These are phyloP conservation scores for Sphaerophoria rueppellii DNA, from an alignment of 2,888 invertebrate species.

Conservation along the genomic window DNA sequence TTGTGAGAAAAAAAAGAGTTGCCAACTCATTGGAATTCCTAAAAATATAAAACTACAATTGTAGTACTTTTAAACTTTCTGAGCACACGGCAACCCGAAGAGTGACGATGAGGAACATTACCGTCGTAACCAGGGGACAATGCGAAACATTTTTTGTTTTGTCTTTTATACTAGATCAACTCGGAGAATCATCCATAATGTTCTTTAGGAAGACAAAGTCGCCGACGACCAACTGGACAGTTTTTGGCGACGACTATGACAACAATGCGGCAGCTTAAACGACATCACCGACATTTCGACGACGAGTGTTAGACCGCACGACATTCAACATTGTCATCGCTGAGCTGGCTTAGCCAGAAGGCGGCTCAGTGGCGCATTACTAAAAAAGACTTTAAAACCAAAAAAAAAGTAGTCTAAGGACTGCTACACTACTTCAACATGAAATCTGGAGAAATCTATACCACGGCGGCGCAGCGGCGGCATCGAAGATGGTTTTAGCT, in stretches of 20 bases:
- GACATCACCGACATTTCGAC: conserved; percentile 63
- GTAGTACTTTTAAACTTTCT: neutral
- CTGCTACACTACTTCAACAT: conserved; percentile 19
- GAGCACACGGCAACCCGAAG: neutral
- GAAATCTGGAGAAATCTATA: conserved; percentile 30
- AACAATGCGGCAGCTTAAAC: conserved; percentile 34
- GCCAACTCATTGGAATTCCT: neutral
- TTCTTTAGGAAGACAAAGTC: conserved; percentile 53
- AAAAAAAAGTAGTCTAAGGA: conserved; percentile 32
- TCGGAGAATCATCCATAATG: conserved; percentile 68
- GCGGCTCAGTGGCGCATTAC: neutral
- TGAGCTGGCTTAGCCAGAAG: neutral
- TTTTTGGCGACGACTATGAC: conserved; percentile 23
- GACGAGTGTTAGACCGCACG: conserved; percentile 67
- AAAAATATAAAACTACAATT: no score
- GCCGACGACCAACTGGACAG: conserved; percentile 14
- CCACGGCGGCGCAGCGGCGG: conserved; percentile 48
- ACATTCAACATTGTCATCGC: conserved; percentile 67
- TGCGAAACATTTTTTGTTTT: conserved; percentile 46
- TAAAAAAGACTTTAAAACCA: neutral
- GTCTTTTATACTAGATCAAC: conserved; percentile 56
- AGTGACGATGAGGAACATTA: neutral
- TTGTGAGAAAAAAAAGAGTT: conserved; percentile 9
- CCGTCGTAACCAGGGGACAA: conserved; percentile 33
- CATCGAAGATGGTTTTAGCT: conserved; percentile 51